Evolutionary conservation across 2,797 vertebrate species (phyloP), one percentile per base, ranked within the genome.

Genomic region (Acipenser oxyrinchus): DNA sequence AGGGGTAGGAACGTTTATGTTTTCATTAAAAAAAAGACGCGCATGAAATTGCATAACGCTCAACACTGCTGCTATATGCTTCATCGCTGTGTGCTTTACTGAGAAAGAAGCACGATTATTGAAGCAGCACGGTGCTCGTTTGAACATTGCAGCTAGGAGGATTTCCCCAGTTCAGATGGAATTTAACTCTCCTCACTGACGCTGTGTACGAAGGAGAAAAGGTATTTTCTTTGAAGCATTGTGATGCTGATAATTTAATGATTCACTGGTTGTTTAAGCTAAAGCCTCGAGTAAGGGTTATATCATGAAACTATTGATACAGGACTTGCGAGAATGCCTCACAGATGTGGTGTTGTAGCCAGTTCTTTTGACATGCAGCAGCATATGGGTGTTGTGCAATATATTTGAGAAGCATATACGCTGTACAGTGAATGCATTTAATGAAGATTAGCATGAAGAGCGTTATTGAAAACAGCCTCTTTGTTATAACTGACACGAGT

Each of bases 31-130:
- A 37, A 70, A 71, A 49, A 71, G 59, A 37, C 2, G 23, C 2
- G 68, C 66, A 72, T 67, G 70, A 71, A 76, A 76, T 74, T 53
- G 71, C 70, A 78, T 69, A 64, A 70, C 69, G 63, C 68, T 73
- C 70, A 37, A 4, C 4, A 4, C 23, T 37, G 23, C 23, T 37
- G 23, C 23, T 37, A 37, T 37, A 37, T 37, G 23, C 4, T 37
- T 66, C 63, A 55, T 59, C 73, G 66, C 65, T 4, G 70, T 68
- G 59, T 69, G 68, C 49, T 67, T 71, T 49, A 68, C 71, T 69
- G 49, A 71, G 69, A 69, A 74, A 64, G 72, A 62, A 70, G 23
- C 23, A 37, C 2, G 72, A 64, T 75, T 50, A 73, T 60, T 74
- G 69, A 71, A 63, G 66, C 72, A 66, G 13, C 67, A 68, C 69